Base-by-base conservation (phyloP, 2,797 vertebrate species). In the Synaphobranchus kaupii region DNA sequence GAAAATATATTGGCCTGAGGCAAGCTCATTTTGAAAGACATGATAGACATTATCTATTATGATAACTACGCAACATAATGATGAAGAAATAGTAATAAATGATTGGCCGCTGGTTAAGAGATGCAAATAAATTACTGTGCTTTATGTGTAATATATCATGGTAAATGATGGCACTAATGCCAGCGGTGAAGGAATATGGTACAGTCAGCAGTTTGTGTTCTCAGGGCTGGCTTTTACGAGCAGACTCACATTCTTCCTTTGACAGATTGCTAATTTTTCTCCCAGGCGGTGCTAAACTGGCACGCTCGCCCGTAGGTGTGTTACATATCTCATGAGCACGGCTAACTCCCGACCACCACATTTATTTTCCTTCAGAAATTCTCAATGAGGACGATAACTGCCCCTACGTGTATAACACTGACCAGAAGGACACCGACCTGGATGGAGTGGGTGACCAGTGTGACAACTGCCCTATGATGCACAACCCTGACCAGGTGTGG, bases 371-470 rank as follows among this genome's bases (percentile, higher is more conserved):
- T 39, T 0, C 89, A 99, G 98, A 96, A 31, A 97, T 99, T 90
- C 94, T 98, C 90, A 99, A 99, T 89, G 98, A 99, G 88, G 90
- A 94, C 4, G 98, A 99, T 94, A 99, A 99, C 90, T 99, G 98
- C 85, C 98, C 98, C 10, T 98, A 98, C 0, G 96, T 98, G 78
- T 99, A 99, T 92, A 99, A 99, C 93, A 97, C 96, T 25, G 98
- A 99, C 85, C 98, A 99, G 95, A 97, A 96, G 86, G 99, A 99
- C 93, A 99, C 97, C 0, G 99, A 99, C 58, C 96, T 97, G 88
- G 99, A 99, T 87, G 97, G 97, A 17, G 98, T 99, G 68, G 99
- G 99, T 1, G 99, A 99, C 92, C 98, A 99, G 87, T 99, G 99
- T 91, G 99, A 99, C 93, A 99, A 99, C 86, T 99, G 99, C 88